Evolutionary conservation across 2,113 vertebrate genomes (phyloP).

Genomic region (Myrmophylax atrothorax): DNA sequence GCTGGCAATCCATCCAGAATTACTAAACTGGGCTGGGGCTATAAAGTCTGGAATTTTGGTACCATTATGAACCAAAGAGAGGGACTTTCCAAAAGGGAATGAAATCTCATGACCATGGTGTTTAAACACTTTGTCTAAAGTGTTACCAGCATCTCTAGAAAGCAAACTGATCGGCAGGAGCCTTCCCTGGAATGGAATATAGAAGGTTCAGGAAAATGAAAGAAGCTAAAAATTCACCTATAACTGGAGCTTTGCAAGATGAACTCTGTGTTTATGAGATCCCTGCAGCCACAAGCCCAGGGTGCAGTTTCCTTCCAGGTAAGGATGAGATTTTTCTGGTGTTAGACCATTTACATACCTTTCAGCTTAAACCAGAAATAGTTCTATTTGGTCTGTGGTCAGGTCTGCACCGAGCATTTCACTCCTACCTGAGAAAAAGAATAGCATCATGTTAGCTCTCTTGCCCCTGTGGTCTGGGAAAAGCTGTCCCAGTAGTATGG

Average conservation of each 20-base stretch:
- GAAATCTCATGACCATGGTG: background rate
- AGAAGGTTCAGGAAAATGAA: background rate
- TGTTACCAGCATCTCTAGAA: background rate
- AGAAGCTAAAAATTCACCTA: background rate
- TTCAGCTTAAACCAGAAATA: background rate
- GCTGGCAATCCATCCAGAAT: background rate
- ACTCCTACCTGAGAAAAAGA: background rate
- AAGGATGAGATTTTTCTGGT: background rate
- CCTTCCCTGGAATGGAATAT: background rate
- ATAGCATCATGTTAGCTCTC: background rate
- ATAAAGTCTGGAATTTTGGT: background rate
- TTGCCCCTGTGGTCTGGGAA: background rate
- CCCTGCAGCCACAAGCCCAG: background rate
- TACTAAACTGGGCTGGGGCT: background rate
- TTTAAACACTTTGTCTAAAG: background rate
- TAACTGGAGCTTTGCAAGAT: background rate
- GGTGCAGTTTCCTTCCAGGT: background rate
- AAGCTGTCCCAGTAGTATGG: background rate
- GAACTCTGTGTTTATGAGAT: background rate
- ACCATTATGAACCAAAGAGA: background rate
- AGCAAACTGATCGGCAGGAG: background rate
- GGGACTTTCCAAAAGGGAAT: background rate
- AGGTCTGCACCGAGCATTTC: background rate
- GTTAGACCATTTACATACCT: background rate
- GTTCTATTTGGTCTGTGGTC: background rate